Base-by-base conservation (phyloP, 2,113 vertebrate genomes). In the Muntiacus reevesi region DNA sequence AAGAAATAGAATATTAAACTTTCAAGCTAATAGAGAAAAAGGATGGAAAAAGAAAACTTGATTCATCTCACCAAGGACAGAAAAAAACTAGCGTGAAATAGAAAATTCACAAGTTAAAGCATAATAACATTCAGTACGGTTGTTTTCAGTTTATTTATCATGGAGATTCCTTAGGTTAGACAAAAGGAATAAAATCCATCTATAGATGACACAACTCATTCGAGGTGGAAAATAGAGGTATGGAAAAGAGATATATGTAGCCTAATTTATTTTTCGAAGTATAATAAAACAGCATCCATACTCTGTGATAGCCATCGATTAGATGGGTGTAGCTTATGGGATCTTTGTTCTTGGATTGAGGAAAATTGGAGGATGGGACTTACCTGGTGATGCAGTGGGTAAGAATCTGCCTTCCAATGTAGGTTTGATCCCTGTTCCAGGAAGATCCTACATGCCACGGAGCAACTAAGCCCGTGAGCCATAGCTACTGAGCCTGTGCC, bases 221-320 rank as follows among this genome's bases (percentile, higher is more conserved):
- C 21, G 52, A 10, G 40, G 28, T 7, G 30, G 40, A n/a, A 28
- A 47, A 3, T 14, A 7, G 1, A 36, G 13, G 10, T 14, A 0
- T 19, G 52, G 71, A 13, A 30, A 19, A n/a, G 17, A 57, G 83
- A 43, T 5, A 0, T 1, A 1, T 2, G 25, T 6, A 3, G 78
- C 12, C 1, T 12, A 8, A 14, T 16, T 50, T 23, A 3, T 30
- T 1, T 43, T 74, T 40, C 85, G 30, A 76, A 55, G 30, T 6
- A 0, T 4, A 9, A 27, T 21, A 28, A 54, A 17, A 7, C 3
- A n/a, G 52, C 2, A 0, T 21, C 14, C 25, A 0, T 6, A 3
- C 19, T 43, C 84, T 43, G 11, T 10, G 16, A 5, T 12, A 21
- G 43, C 74, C 4, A 10, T 30, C 0, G 45, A 2, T 25, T 2